Conservation (phyloP, 2,888 invertebrate genomes). For the Sympetrum striolatum region DNA sequence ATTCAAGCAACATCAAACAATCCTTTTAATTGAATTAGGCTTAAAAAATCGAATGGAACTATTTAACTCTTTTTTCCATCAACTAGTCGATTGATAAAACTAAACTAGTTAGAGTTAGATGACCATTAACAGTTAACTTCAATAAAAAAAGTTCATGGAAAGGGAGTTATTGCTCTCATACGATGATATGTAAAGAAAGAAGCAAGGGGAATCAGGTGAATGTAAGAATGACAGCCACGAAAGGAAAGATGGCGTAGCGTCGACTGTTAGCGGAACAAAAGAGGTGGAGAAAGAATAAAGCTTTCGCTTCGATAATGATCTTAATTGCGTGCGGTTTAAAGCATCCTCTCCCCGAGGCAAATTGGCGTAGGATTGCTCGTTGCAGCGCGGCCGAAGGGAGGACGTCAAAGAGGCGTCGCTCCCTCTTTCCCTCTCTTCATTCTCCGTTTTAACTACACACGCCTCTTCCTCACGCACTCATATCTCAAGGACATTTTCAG, state of each 20-base stretch:
- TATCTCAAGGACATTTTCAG: background rate
- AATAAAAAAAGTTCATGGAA: too few species aligned
- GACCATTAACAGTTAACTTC: too few species aligned
- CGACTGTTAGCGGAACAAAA: background rate
- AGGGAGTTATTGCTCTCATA: too few species aligned
- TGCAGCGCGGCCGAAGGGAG: background rate
- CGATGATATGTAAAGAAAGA: too few species aligned
- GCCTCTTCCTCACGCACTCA: background rate
- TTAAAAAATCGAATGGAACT: too few species aligned
- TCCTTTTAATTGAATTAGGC: too few species aligned
- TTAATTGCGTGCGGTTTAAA: conserved; percentile 30
- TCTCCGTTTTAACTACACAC: background rate
- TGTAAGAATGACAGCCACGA: too few species aligned
- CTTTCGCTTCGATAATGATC: conserved; percentile 26
- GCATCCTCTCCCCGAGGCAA: conserved; percentile 21
- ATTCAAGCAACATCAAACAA: too few species aligned
- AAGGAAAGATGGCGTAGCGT: background rate
- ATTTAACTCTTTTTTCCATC: too few species aligned
- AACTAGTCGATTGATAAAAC: too few species aligned
- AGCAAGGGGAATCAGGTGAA: too few species aligned
- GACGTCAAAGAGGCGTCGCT: background rate
- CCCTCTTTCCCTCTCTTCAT: background rate
- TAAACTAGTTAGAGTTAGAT: too few species aligned
- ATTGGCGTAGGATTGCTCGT: conserved; percentile 29
- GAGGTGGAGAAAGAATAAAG: background rate